Base-by-base conservation (phyloP, 1,140 invertebrate genomes). In the Drosophila repleta region DNA sequence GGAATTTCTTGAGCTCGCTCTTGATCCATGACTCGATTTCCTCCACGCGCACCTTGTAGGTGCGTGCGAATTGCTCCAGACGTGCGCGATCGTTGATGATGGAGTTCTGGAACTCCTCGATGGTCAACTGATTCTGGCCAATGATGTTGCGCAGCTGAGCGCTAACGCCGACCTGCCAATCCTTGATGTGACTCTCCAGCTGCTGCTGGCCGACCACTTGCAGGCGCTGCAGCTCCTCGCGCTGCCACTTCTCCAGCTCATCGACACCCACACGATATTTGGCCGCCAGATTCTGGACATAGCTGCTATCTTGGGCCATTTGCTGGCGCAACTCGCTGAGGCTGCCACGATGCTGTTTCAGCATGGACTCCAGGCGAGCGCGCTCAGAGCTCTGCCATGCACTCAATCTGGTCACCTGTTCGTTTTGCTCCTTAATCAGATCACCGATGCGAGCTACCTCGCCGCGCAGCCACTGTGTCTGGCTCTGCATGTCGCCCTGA, bases 191-290 rank as follows among this genome's bases (percentile, higher is more conserved):
- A 11, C 66, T 46, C 45, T 91, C 84, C 15, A 91, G 18, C 35
- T 87, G 71, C 26, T 85, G 72, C 35, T 90, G 78, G 0, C 90
- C 88, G 0, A 62, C 69, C 7, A 76, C 18, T 15, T 91, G 84
- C 24, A 91, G 57, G 1, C 90, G 78, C 11, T 84, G 71, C 53
- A 91, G 17, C 35, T 91, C 90, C 20, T 78, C 55, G 2, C 78
- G 63, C 39, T 91, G 90, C 90, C 90, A 91, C 20, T 81, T 76
- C 52, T 91, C 90, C 8, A 91, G 48, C 46, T 91, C 90, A n/a
- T 91, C 90, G 13, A 91, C 83, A 13, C 76, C 81, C 4, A 91
- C 79, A 4, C 87, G 79, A 46, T 91, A 91, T 53, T 91, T 90
- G 11, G 77, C 74, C 1, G 90, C 90, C 48, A 91, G 37, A n/a